Evolutionary conservation across 2,113 vertebrate genomes (phyloP), one percentile per base, ranked within the genome.

Genomic region (Muntiacus muntjak): DNA sequence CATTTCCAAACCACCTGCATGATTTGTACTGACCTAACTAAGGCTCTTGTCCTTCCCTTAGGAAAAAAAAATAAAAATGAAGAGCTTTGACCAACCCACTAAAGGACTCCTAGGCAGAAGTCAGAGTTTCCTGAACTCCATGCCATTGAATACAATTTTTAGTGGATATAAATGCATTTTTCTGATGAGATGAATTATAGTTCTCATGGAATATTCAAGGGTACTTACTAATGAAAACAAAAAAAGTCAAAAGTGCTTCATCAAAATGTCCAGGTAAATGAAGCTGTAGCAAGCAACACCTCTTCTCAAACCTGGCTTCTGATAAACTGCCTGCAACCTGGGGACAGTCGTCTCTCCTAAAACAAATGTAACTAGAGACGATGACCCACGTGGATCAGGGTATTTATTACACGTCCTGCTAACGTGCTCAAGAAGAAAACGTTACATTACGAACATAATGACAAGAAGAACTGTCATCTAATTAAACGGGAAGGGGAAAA

Each of bases 1-100:
- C 40, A 92, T 67, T 95, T 87, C 87, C 62, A 97, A 96, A 89
- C 2, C 30, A 23, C 89, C n/a, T 40, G 40, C 81, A 54, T 33
- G 47, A 67, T 96, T 89, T 82, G 87, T 88, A 96, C 50, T 58
- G 7, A 91, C 54, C 82, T 93, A 95, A 94, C 23, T 21, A 95
- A 87, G 45, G 50, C 19, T 79, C 33, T 76, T 79, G 15, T 84
- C 58, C 28, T 91, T 97, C 57, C 54, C 85, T 15, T 62, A 62
- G 4, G 30, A 81, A 93, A 78, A 82, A 82, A 94, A 76, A 82
- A 82, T 40, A 36, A 28, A 55, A n/a, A 30, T 67, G 40, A 76
- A 43, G 5, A 96, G 43, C 40, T 76, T 0, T 62, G 17, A 90
- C n/a, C 55, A 89, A 95, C 15, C n/a, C 76, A 71, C 3, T 91